phyloP scores from a whole-genome alignment of 2,888 invertebrate species.

The Caenorhabditis sp. region DNA sequence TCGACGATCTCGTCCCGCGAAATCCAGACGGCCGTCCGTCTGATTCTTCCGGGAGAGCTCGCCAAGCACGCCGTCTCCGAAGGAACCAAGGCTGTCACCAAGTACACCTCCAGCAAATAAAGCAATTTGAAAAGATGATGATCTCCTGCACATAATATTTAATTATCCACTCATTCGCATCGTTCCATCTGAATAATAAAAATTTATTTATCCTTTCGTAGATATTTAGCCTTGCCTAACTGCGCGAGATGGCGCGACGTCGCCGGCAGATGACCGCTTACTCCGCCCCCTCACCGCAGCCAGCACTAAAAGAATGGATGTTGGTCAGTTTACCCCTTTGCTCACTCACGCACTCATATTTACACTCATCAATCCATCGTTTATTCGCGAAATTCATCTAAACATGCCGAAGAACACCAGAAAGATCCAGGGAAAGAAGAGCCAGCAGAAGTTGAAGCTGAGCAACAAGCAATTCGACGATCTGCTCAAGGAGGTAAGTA shows the following conservation, averaged over 20 bases:
- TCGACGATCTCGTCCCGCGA: conserved; percentile 85
- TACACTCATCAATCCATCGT: not conserved
- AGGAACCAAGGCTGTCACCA: conserved; percentile 62
- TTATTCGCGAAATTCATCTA: not conserved
- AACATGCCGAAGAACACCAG: conserved; percentile 39
- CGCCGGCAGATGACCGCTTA: not conserved
- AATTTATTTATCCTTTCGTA: too few relatives aligned
- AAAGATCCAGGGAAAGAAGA: conserved; percentile 7
- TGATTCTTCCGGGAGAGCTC: conserved; percentile 64
- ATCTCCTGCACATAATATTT: conserved; percentile 29
- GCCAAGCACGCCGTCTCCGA: conserved; percentile 63
- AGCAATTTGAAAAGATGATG: too few relatives aligned
- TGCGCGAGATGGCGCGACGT: too few relatives aligned
- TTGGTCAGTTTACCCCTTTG: conserved; percentile 3
- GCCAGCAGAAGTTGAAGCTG: conserved; percentile 62
- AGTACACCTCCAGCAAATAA: conserved; percentile 61
- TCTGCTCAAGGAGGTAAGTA: conserved; percentile 42
- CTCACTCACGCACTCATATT: too few relatives aligned
- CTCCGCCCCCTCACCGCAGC: conserved; percentile 38
- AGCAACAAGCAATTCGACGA: conserved; percentile 43
- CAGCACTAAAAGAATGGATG: not conserved
- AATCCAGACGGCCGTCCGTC: conserved; percentile 82
- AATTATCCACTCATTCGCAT: too few relatives aligned
- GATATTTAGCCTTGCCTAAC: too few relatives aligned
- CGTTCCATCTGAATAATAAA: too few relatives aligned